Base-by-base conservation (phyloP, 2,888 invertebrate genomes). In the Pollenia amentaria region DNA sequence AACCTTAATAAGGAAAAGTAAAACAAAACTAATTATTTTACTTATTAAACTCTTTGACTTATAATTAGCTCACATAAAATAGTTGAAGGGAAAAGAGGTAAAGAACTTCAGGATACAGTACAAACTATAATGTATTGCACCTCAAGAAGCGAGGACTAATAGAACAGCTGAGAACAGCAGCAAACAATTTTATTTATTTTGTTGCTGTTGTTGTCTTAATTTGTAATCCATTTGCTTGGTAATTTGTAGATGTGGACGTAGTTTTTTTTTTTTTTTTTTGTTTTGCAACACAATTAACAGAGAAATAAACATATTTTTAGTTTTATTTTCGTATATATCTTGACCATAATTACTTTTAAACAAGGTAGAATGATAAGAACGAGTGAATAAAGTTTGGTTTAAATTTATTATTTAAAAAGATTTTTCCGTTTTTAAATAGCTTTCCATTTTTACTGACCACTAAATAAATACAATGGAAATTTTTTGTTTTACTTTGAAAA, bases 21-120 rank as follows among this genome's bases (percentile, higher is more conserved):
- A 73, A 85, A 64, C 57, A 86, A 86, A 86, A 86, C 76, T 83
- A 60, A 83, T 86, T 86, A 83, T 79, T 86, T 79, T 82, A 64
- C 79, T 76, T 57, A 86, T 79, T 82, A 76, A 83, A 86, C 64
- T 86, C 86, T 79, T 82, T 86, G 78, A 57, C 78, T 75, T 70
- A 77, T 79, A 81, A 79, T 86, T 83, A 83, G 64, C 69, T 73
- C 29, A 82, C 10, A 44, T 8, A 14, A 62, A 69, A 42, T 48
- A 55, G 12, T 6, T 4, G 12, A 51, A 16, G 16, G 3, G 38
- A 51, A 62, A 73, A 53, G 9, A 72, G 44, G 57, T 44, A 46
- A 12, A 76, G 60, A 14, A 67, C 65, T 18, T 12, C 42, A 51
- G 40, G 55, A 18, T 21, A 53, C 11, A 48, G n/a, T 44, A 51